Base-by-base conservation (phyloP, 1,140 invertebrate species). In the Aphelenchoides besseyi region DNA sequence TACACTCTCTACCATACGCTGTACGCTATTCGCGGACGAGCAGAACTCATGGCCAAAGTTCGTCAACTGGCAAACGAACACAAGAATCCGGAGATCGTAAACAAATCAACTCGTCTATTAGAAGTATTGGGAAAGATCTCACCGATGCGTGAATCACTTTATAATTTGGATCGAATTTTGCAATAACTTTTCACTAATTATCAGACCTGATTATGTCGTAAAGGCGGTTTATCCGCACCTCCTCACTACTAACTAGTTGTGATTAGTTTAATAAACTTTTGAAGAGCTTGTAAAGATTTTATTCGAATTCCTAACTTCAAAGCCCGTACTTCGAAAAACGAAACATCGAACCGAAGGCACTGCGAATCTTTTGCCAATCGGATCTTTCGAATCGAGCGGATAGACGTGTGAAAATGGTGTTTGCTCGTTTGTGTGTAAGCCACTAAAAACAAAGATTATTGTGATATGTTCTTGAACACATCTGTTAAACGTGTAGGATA, bases 101-200 rank as follows among this genome's bases (percentile, higher is more conserved):
- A 68, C 28, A 77, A 77, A 70, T 35, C 57, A 36, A 26, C 35
- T 5, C 63, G 76, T 12, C 23, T 77, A 12, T 35, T 77, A 61
- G 76, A 79, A 18, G 67, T 74, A 55, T 55, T 75, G n/a, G 23
- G 26, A 3, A 73, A 74, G 54, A 70, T 70, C 16, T 23, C 55
- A 18, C 69, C 55, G 29, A 70, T 70, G 69, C 26, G 69, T 18
- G 53, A 69, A 26, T 70, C 69, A 35, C 16, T 66, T 26, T 66
- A 66, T 33, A 36, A 16, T 23, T 66, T 66, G 63, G 63, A 66
- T 33, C 16, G 36, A 29, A 66, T 66, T 12, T 33, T 66, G 41
- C 41, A 48, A 48, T 48, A 23, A 48, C n/a, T n/a, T n/a, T n/a
- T n/a, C n/a, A n/a, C n/a, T n/a, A n/a, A n/a, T n/a, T n/a, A n/a